These are phyloP conservation scores for Amblyopsis rosae DNA, from an alignment of 2,113 vertebrate species.

Conservation along the genomic window DNA sequence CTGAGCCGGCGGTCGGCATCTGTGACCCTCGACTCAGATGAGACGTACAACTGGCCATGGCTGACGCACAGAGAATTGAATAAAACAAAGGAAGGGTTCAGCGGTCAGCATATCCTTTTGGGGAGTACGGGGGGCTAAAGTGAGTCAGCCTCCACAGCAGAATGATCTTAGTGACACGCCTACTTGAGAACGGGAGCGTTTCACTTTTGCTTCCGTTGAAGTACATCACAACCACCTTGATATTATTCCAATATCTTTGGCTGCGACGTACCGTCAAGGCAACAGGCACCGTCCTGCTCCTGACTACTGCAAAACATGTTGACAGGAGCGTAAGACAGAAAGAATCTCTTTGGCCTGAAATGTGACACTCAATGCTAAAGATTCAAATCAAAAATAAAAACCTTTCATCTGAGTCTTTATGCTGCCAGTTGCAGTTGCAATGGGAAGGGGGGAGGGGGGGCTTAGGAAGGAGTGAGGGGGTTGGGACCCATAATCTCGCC, in stretches of 20 bases:
- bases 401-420: background rate
- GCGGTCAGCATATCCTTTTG: too few species aligned
- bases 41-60: conserved; percentile 20
- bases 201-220: background rate
- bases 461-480: background rate
- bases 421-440: background rate
- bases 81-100: too few species aligned
- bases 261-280: background rate
- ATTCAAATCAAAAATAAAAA: background rate
- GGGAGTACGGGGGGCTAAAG: too few species aligned
- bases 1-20: conserved; percentile 58
- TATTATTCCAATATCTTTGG: background rate
- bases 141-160: too few species aligned
- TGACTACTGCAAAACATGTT: background rate
- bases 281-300: background rate
- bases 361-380: background rate
- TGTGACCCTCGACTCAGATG: conserved; percentile 60
- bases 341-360: background rate
- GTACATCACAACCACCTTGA: background rate
- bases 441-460: background rate
- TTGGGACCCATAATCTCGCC: background rate
- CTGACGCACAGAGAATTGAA: too few species aligned
- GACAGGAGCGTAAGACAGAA: background rate
- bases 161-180: too few species aligned
- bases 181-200: too few species aligned